phyloP scores from a whole-genome alignment of 2,797 vertebrate species.

The Sebastes steindachneri region DNA sequence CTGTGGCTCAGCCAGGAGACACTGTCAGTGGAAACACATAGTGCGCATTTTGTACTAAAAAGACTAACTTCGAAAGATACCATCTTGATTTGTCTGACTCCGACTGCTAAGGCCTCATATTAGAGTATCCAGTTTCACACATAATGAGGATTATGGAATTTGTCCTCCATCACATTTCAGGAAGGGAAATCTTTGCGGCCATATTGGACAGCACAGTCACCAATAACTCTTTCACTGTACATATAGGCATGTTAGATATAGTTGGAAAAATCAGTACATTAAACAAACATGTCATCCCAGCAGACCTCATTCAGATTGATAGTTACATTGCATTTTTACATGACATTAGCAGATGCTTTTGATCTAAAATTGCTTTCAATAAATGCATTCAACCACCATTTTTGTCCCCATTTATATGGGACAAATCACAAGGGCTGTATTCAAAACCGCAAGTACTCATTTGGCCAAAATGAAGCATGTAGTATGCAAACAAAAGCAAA shows the following conservation, averaged over 20 bases:
- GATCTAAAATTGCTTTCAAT: background rate
- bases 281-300: background rate
- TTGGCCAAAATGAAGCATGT: too few relatives aligned
- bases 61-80: background rate
- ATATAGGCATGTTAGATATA: background rate
- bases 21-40: background rate
- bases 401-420: background rate
- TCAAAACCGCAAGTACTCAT: too few relatives aligned
- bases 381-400: background rate
- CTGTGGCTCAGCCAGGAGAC: background rate
- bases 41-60: background rate
- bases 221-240: background rate
- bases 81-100: background rate
- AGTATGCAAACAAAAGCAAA: too few relatives aligned
- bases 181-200: background rate
- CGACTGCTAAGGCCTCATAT: background rate
- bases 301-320: background rate
- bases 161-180: background rate
- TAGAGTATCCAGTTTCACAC: background rate
- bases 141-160: background rate
- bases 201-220: background rate
- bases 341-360: background rate
- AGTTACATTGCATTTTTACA: background rate
- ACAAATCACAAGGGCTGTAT: background rate
- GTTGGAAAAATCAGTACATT: background rate